These are phyloP conservation scores for Strigamia transsilvanica DNA, from an alignment of 2,888 invertebrate species.

Conservation along the genomic window DNA sequence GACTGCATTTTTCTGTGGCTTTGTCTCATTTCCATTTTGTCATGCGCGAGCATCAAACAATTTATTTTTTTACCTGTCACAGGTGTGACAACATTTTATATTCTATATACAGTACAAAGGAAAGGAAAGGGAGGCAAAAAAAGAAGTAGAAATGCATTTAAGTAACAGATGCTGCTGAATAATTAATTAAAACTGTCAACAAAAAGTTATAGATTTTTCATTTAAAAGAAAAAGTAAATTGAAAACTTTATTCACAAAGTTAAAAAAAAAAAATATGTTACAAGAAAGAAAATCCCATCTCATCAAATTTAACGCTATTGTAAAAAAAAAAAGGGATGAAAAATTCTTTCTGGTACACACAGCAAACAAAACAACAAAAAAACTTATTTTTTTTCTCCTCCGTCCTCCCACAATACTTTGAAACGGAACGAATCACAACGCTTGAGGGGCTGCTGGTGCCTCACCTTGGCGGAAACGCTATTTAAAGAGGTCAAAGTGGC, in stretches of 20 bases:
- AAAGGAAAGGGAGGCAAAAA: neutral
- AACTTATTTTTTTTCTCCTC: neutral
- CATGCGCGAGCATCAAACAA: constrained; percentile 30
- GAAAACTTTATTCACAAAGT: neutral
- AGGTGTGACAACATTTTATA: constrained; percentile 24
- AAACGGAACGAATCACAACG: constrained; percentile 45
- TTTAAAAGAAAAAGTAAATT: neutral
- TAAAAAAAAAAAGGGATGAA: neutral
- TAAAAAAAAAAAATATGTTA: neutral
- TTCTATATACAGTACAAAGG: constrained; percentile 1
- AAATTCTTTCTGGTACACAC: constrained; percentile 19
- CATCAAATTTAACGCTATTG: constrained; percentile 17
- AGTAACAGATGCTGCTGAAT: constrained; percentile 1
- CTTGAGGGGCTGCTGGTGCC: neutral
- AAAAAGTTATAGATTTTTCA: neutral
- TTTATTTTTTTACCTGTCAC: constrained; percentile 44
- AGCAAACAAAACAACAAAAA: constrained; percentile 17
- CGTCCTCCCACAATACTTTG: constrained; percentile 40
- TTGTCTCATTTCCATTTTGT: constrained; percentile 41
- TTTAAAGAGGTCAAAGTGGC: constrained; percentile 48
- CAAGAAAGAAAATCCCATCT: constrained; percentile 10
- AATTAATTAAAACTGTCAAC: neutral
- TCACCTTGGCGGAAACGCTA: constrained; percentile 49
- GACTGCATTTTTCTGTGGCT: constrained; percentile 25
- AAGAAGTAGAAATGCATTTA: neutral